A percentile compares a stretch with the other conserved stretches of the same genome.
phyloP scores from a whole-genome alignment of 1,140 invertebrate genomes.

The Drosophila equinoxialis region DNA sequence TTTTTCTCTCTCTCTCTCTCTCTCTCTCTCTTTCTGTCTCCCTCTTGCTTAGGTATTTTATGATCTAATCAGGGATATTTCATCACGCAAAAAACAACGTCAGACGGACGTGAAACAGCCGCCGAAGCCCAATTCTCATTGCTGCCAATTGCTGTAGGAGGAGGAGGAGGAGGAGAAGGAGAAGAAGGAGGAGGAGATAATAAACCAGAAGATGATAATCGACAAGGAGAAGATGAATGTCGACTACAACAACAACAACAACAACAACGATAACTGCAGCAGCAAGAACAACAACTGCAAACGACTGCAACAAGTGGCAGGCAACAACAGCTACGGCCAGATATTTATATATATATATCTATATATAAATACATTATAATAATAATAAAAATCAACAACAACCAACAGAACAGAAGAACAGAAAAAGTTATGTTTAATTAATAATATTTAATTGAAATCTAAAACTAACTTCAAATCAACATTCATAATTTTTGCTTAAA shows the following conservation, averaged over 20 bases:
- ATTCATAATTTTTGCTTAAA: conserved; percentile 49
- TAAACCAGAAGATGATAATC: conserved; percentile 5
- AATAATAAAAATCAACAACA: conserved; percentile 30
- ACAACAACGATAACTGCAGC: conserved; percentile 40
- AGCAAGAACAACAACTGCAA: conserved; percentile 25
- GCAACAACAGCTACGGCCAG: conserved; percentile 33
- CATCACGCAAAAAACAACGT: conserved; percentile 83
- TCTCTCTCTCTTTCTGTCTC: background rate
- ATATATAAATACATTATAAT: conserved; percentile 36
- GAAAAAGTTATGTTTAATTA: conserved; percentile 17
- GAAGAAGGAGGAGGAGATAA: background rate
- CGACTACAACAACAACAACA: conserved; percentile 11
- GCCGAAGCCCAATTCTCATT: conserved; percentile 81
- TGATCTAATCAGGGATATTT: conserved; percentile 83
- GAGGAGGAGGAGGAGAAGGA: background rate
- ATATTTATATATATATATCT: conserved; percentile 32
- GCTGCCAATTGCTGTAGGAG: conserved; percentile 83
- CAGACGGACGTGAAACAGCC: conserved; percentile 82
- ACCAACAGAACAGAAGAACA: conserved; percentile 30
- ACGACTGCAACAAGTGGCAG: conserved; percentile 50
- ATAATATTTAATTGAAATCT: conserved; percentile 8
- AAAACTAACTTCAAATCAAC: conserved; percentile 41
- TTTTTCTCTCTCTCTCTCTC: background rate
- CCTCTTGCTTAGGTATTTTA: conserved; percentile 75
- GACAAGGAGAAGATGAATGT: conserved; percentile 18